Base-by-base conservation (phyloP, 2,888 invertebrate species). In the Encarsia formosa region DNA sequence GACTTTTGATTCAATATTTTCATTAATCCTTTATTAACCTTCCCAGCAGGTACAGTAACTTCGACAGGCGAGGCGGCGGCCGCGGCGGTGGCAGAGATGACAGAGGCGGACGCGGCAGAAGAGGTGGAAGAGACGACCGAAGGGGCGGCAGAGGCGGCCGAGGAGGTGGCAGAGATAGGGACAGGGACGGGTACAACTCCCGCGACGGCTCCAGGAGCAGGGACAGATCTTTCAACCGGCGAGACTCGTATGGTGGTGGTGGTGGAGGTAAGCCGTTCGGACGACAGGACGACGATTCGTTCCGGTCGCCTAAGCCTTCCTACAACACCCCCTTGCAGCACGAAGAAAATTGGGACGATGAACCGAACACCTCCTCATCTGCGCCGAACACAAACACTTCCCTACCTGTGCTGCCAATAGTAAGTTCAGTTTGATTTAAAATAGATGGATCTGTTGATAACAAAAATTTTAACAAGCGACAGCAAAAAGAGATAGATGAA, bases 321-420 rank as follows among this genome's bases (percentile, higher is more conserved):
- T 34, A 43, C 19, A 31, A 31, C 20, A 23, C 42, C 18, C 31
- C 24, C 9, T 35, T 32, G 11, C 31, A 53, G n/a, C 5, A 35
- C n/a, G 57, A 57, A 48, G 56, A 57, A 44, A 31, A 54, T 19
- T 57, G 57, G 57, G 52, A 54, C 42, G n/a, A n/a, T n/a, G n/a
- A n/a, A n/a, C n/a, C n/a, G n/a, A n/a, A n/a, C n/a, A n/a, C n/a
- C n/a, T n/a, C n/a, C n/a, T n/a, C n/a, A n/a, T n/a, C n/a, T n/a
- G n/a, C n/a, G n/a, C n/a, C n/a, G n/a, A n/a, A n/a, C n/a, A n/a
- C n/a, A n/a, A n/a, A n/a, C n/a, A n/a, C n/a, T n/a, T n/a, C n/a
- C n/a, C n/a, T n/a, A n/a, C n/a, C n/a, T n/a, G n/a, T n/a, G n/a
- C n/a, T n/a, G n/a, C n/a, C n/a, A n/a, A n/a, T n/a, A n/a, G n/a